phyloP scores from a whole-genome alignment of 2,797 vertebrate genomes.

The Falco concolor region DNA sequence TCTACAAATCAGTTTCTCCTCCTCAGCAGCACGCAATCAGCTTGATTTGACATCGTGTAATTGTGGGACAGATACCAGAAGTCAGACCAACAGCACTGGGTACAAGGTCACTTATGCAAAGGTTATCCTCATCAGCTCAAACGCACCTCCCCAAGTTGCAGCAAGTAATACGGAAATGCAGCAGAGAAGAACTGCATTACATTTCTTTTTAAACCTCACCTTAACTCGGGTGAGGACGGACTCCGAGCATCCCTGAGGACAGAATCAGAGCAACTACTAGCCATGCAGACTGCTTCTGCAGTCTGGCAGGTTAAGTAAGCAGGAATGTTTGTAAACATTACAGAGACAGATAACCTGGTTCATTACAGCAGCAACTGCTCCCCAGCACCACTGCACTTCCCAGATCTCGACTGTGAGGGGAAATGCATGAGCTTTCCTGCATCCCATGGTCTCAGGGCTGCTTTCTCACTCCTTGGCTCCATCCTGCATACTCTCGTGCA shows the following conservation, averaged over 20 bases:
- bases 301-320: neutral
- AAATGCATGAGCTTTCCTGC: neutral
- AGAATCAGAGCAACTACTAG: neutral
- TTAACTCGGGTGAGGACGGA: neutral
- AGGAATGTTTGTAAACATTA: accelerated
- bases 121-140: neutral
- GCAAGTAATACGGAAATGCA: neutral
- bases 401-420: accelerated
- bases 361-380: neutral
- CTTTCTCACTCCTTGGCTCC: neutral
- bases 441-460: neutral
- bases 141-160: neutral
- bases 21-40: neutral
- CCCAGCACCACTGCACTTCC: neutral
- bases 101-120: neutral
- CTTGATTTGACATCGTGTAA: neutral
- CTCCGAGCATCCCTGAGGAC: neutral
- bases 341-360: neutral
- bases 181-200: neutral
- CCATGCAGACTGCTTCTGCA: neutral
- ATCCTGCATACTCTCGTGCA: neutral
- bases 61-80: neutral
- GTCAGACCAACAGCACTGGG: neutral
- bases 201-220: neutral
- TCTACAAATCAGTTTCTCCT: neutral